Evolutionary conservation across 2,888 invertebrate species (phyloP).

Genomic region (Ophion costatus): DNA sequence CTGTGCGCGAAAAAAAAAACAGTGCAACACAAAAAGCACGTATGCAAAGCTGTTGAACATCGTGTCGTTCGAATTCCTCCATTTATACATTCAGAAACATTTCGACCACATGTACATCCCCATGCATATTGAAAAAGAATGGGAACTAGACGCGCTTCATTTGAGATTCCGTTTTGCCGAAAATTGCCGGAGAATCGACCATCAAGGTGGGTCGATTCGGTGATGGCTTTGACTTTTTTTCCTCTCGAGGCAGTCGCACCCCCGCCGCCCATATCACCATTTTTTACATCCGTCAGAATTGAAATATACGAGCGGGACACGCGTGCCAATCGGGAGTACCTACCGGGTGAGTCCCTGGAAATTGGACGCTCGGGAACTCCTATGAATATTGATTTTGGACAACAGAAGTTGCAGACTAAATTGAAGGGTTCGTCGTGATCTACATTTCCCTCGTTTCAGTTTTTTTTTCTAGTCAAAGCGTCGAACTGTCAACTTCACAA

Average conservation of each 20-base stretch:
- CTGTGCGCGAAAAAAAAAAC: too few relatives aligned
- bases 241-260: neutral
- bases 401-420: too few relatives aligned
- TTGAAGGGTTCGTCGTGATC: too few relatives aligned
- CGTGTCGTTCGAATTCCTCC: too few relatives aligned
- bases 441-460: neutral
- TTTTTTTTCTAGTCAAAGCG: neutral
- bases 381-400: too few relatives aligned
- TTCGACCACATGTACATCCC: too few relatives aligned
- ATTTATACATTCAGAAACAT: too few relatives aligned
- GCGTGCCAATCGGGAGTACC: neutral
- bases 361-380: too few relatives aligned
- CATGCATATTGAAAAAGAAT: too few relatives aligned
- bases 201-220: neutral
- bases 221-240: neutral
- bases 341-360: neutral
- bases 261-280: neutral
- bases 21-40: too few relatives aligned
- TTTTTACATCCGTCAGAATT: neutral
- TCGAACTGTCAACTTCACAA: neutral
- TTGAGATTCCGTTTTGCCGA: neutral
- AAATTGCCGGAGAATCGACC: neutral
- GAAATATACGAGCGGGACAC: constrained; percentile 13
- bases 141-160: too few relatives aligned
- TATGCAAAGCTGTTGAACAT: too few relatives aligned